Evolutionary conservation across 2,888 invertebrate species (phyloP), one percentile per base, ranked within the genome.

Genomic region (Hyles lineata): DNA sequence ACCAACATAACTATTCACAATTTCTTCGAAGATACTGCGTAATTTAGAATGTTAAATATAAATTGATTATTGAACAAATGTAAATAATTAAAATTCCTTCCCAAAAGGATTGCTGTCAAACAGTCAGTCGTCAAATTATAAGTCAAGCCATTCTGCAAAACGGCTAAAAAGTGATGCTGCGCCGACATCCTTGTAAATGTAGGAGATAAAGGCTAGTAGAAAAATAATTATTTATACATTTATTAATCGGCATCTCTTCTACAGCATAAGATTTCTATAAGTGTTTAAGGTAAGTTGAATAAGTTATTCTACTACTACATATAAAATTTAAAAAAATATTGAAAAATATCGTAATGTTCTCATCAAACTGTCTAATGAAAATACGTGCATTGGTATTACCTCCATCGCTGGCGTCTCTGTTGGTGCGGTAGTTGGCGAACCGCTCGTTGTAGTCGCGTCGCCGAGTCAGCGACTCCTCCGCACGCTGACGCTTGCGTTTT

Each of bases 401-500:
- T 94, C 90, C 92, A 71, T 93, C 93, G n/a, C 85, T 84, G 2
- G 80, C 75, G 91, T 87, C 96, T 85, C 86, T 91, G 87, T 82
- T 92, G 80, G 76, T 94, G 90, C 84, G 87, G 84, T 92, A 92
- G 80, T 80, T 86, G 21, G 95, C 91, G 89, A 96, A 97, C 72
- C 97, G 92, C 82, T 97, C 97, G 85, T 95, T 96, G 92, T 96
- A 96, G 86, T 97, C 97, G 61, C 97, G 95, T 55, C 98, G 95
- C 6, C 98, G 95, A 43, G 95, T 95, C 83, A 97, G 92, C 0
- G 97, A 96, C 82, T 98, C 98, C 83, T 98, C 98, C 0, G 96
- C 95, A 60, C 98, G 95, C 86, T 98, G 97, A 0, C 97, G 96
- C 77, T 97, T 96, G 55, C 98, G 96, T 90, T 97, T 97, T 84